Percentiles rank a stretch among this genome's conserved stretches.
Conservation (phyloP, 37 sponge, comb jelly and placozoan species). For the Corticium candelabrum region DNA sequence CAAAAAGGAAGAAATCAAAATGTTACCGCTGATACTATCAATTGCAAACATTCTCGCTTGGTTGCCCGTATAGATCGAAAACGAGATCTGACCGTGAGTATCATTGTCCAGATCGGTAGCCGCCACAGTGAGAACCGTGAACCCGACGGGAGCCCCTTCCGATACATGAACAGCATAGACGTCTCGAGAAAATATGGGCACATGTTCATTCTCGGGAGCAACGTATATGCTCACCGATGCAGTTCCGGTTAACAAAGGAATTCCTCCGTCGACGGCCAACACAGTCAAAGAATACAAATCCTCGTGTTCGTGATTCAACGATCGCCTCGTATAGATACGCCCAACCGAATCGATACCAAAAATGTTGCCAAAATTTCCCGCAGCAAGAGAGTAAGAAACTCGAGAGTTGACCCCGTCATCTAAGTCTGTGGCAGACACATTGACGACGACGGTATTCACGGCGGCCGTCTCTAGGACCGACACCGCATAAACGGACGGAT, state of each 20-base stretch:
- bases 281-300: slow-evolving; percentile 17
- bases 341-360: slow-evolving; percentile 2
- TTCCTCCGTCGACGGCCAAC: slow-evolving; percentile 45
- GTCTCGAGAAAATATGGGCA: not conserved
- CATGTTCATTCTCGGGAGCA: not conserved
- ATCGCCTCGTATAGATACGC: not conserved
- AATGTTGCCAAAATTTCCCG: not conserved
- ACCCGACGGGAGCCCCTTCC: not conserved
- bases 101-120: not conserved
- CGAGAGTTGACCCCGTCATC: not conserved
- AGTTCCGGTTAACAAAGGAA: not conserved
- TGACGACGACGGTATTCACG: not conserved
- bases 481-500: not conserved
- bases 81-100: not conserved
- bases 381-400: not conserved
- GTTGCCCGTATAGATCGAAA: not conserved
- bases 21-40: not conserved
- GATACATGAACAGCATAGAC: not conserved
- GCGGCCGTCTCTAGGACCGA: not conserved
- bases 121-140: not conserved
- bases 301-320: slow-evolving; percentile 14
- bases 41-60: not conserved
- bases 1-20: not conserved
- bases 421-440: not conserved
- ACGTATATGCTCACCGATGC: not conserved